phyloP scores from a whole-genome alignment of 1,140 invertebrate genomes.

The Laupala kohalensis region DNA sequence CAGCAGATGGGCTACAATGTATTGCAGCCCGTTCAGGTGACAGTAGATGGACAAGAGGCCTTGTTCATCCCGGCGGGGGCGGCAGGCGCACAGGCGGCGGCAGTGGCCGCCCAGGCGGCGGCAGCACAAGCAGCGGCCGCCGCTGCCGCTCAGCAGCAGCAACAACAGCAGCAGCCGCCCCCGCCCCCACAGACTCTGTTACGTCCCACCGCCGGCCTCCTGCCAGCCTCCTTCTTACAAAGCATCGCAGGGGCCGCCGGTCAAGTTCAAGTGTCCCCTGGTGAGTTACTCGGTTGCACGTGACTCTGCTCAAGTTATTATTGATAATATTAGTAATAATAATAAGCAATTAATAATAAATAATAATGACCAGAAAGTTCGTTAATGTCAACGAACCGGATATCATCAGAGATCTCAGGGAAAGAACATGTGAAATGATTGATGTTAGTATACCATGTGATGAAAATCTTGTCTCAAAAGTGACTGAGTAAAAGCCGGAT shows the following conservation, averaged over 20 bases:
- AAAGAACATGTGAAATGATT: too few relatives aligned
- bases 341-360: too few relatives aligned
- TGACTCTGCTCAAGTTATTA: constrained; percentile 1
- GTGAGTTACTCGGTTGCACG: constrained; percentile 16
- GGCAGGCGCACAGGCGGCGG: constrained; percentile 14
- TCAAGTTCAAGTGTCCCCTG: constrained; percentile 41
- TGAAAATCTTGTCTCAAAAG: too few relatives aligned
- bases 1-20: constrained; percentile 36
- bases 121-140: constrained; percentile 34
- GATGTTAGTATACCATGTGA: too few relatives aligned
- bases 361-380: too few relatives aligned
- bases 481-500: too few relatives aligned
- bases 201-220: constrained; percentile 32
- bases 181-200: constrained; percentile 30
- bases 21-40: constrained; percentile 67
- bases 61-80: constrained; percentile 57
- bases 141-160: constrained; percentile 27
- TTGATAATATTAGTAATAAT: neutral
- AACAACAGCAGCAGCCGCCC: constrained; percentile 42
- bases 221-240: constrained; percentile 39
- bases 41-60: constrained; percentile 83
- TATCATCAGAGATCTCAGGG: too few relatives aligned
- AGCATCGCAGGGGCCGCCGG: constrained; percentile 28
- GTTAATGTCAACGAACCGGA: too few relatives aligned
- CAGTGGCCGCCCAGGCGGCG: constrained; percentile 22